phyloP scores from a whole-genome alignment of 2,113 vertebrate genomes.

The Zingel zingel region DNA sequence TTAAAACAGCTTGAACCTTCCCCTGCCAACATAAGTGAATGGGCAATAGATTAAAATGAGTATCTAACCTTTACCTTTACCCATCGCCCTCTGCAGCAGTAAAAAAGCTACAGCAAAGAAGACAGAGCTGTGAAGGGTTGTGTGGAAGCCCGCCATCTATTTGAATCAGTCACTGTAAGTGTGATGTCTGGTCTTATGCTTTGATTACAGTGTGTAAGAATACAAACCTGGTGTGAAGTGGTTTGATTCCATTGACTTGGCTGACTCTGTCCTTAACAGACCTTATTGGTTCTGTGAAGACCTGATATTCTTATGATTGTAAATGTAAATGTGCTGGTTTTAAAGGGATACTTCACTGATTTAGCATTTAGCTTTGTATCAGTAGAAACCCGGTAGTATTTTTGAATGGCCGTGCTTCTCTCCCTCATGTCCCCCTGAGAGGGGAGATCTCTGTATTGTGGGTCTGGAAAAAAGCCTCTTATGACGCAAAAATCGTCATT shows the following conservation, averaged over 20 bases:
- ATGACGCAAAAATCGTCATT: too few species aligned
- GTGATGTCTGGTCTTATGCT: slow-evolving; percentile 49
- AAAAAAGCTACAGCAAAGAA: slow-evolving; percentile 2
- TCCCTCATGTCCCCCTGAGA: too few species aligned
- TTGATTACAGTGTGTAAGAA: slow-evolving; percentile 32
- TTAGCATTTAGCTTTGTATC: too few species aligned
- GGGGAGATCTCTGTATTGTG: too few species aligned
- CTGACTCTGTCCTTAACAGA: background rate
- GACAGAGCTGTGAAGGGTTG: slow-evolving; percentile 9
- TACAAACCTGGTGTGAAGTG: slow-evolving; percentile 24
- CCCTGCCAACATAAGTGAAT: background rate
- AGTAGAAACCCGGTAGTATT: too few species aligned
- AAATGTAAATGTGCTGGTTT: slow-evolving; percentile 4
- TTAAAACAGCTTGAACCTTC: background rate
- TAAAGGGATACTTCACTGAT: too few species aligned
- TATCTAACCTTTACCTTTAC: slow-evolving; percentile 1
- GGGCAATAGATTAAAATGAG: background rate
- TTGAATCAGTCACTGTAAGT: slow-evolving; percentile 28
- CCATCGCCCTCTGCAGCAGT: background rate
- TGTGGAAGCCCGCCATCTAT: slow-evolving; percentile 26
- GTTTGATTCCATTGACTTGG: slow-evolving; percentile 18
- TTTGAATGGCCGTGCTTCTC: too few species aligned
- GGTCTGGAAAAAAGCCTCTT: too few species aligned
- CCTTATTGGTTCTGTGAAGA: slow-evolving; percentile 7
- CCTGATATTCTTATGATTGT: background rate